Percentiles rank a stretch among this genome's conserved stretches.
phyloP scores from a whole-genome alignment of 92 coral and sea anemone species.

The Heliopora coerulea region DNA sequence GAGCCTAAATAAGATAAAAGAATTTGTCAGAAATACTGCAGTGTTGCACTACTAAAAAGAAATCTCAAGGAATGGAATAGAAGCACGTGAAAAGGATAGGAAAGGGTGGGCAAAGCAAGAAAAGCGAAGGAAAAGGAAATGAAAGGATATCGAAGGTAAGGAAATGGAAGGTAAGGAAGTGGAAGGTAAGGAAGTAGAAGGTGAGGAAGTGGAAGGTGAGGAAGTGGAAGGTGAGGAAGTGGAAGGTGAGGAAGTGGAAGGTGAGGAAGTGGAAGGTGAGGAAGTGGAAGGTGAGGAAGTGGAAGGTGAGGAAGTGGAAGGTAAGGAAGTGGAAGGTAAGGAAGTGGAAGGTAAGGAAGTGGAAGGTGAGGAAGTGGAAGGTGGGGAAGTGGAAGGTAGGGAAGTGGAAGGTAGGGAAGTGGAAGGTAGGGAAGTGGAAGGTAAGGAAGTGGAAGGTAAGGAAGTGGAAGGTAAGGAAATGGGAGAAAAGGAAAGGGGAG shows the following conservation, averaged over 20 bases:
- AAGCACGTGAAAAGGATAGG: too few species aligned
- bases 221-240: too few species aligned
- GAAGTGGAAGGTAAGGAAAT: not conserved
- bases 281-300: not conserved
- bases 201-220: too few species aligned
- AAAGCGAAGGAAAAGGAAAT: too few species aligned
- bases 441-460: not conserved
- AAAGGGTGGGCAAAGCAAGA: too few species aligned
- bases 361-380: not conserved
- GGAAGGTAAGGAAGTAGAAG: too few species aligned
- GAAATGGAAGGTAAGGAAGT: too few species aligned
- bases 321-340: not conserved
- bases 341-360: not conserved
- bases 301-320: not conserved
- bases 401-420: not conserved
- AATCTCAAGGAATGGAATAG: too few species aligned
- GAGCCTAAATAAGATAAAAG: slow-evolving; percentile 14
- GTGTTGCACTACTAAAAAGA: not conserved
- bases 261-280: not conserved
- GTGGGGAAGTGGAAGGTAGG: not conserved
- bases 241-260: too few species aligned
- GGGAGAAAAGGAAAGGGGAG: not conserved
- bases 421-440: not conserved
- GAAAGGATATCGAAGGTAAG: too few species aligned
- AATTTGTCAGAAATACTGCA: not conserved